A percentile compares a stretch with the other conserved stretches of the same genome.
phyloP scores from a whole-genome alignment of 2,797 vertebrate genomes.

The Babyrousa celebensis region DNA sequence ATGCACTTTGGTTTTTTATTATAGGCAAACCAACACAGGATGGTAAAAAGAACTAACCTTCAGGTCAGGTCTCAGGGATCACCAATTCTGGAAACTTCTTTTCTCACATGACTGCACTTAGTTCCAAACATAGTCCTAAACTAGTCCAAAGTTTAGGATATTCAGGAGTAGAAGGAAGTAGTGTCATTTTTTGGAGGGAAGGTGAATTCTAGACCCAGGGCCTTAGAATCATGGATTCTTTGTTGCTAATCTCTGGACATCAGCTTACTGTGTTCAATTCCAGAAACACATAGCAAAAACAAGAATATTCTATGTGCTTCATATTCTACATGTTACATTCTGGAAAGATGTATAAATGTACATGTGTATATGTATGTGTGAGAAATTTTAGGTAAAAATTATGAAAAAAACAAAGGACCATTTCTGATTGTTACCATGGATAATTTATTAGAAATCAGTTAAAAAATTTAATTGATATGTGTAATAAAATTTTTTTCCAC shows the following conservation, averaged over 20 bases:
- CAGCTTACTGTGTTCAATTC: background rate
- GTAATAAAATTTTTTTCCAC: background rate
- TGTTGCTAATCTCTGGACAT: background rate
- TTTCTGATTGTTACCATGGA: background rate
- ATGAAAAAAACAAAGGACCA: background rate
- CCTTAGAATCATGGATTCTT: background rate
- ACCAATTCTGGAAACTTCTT: background rate
- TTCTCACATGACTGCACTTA: background rate
- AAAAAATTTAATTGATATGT: constrained; percentile 27
- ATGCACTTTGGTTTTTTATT: background rate
- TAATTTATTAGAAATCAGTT: background rate
- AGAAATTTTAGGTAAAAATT: background rate
- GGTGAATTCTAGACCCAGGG: background rate
- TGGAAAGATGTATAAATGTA: background rate
- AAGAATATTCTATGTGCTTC: background rate
- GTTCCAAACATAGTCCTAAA: background rate
- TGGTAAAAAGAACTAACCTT: background rate
- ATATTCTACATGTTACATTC: background rate
- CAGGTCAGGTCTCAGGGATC: background rate
- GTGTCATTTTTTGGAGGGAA: background rate
- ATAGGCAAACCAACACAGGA: background rate
- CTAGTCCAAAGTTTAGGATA: background rate
- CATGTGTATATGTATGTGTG: background rate
- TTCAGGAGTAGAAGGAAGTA: background rate
- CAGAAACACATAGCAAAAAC: background rate